phyloP scores from a whole-genome alignment of 2,888 invertebrate genomes.

The Prosopocoilus inquinatus region DNA sequence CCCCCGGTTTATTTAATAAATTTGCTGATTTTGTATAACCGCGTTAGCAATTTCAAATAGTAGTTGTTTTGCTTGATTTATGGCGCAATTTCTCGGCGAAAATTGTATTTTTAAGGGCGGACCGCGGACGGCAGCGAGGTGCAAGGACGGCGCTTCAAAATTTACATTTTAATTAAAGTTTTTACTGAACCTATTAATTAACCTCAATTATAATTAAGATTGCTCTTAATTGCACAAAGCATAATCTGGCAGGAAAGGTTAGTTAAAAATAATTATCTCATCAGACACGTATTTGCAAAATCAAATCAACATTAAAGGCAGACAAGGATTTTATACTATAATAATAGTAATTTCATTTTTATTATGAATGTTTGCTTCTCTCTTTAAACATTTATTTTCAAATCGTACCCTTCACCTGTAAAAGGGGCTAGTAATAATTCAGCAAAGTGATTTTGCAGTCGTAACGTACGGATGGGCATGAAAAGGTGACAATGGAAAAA shows the following conservation, averaged over 20 bases:
- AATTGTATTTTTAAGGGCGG: constrained; percentile 8
- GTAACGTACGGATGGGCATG: too few relatives aligned
- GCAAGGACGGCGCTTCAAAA: constrained; percentile 30
- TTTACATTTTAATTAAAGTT: constrained; percentile 45
- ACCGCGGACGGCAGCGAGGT: constrained; percentile 28
- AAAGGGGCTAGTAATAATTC: too few relatives aligned
- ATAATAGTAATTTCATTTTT: too few relatives aligned
- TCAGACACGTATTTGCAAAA: too few relatives aligned
- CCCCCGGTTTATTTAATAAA: constrained; percentile 10
- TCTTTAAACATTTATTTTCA: too few relatives aligned
- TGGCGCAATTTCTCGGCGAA: neutral
- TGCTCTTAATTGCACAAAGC: constrained; percentile 10
- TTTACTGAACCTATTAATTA: constrained; percentile 43
- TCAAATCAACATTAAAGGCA: too few relatives aligned
- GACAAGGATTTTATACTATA: too few relatives aligned
- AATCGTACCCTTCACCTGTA: too few relatives aligned
- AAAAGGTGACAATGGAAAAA: too few relatives aligned
- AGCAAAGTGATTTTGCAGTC: too few relatives aligned
- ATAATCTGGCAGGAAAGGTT: neutral
- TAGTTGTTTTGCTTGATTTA: constrained; percentile 10
- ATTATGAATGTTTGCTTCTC: too few relatives aligned
- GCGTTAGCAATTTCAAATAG: constrained; percentile 8
- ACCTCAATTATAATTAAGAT: constrained; percentile 39
- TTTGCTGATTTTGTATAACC: constrained; percentile 9
- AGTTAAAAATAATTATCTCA: too few relatives aligned